phyloP scores from a whole-genome alignment of 2,113 vertebrate genomes.

The Leptocoma aspasia region DNA sequence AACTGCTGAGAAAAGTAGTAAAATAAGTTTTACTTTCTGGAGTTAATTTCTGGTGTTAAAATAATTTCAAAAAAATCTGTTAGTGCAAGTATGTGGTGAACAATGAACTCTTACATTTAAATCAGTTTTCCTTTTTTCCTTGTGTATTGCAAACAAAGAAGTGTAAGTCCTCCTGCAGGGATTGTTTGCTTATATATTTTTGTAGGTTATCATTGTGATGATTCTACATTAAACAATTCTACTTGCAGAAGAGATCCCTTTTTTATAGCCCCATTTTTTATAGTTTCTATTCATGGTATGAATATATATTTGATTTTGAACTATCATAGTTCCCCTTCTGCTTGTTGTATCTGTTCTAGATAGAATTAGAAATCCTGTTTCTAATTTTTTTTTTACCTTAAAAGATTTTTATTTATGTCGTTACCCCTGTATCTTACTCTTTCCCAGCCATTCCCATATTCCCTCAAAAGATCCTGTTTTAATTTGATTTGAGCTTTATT shows the following conservation, averaged over 20 bases:
- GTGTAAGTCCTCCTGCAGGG: background rate
- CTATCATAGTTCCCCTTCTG: background rate
- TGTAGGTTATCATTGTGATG: background rate
- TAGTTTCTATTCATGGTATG: background rate
- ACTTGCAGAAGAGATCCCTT: background rate
- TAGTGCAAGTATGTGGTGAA: background rate
- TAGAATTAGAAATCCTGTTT: background rate
- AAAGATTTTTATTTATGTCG: background rate
- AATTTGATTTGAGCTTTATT: constrained; percentile 12
- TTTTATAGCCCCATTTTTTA: background rate
- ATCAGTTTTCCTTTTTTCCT: background rate
- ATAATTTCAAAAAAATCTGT: background rate
- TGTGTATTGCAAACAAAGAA: background rate
- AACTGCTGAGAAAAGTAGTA: background rate
- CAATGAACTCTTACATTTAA: background rate
- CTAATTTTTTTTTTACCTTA: background rate
- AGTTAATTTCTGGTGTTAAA: background rate
- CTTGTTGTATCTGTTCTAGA: background rate
- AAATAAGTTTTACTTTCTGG: background rate
- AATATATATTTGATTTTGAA: background rate
- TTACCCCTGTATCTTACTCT: background rate
- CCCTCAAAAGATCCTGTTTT: background rate
- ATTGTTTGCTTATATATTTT: background rate
- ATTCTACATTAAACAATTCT: background rate
- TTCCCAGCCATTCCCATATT: background rate